Percentiles rank a stretch among this genome's conserved stretches.
These are phyloP conservation scores for Crossaster papposus DNA, from an alignment of 53 echinoderm and acorn worm genomes.

Conservation along the genomic window DNA sequence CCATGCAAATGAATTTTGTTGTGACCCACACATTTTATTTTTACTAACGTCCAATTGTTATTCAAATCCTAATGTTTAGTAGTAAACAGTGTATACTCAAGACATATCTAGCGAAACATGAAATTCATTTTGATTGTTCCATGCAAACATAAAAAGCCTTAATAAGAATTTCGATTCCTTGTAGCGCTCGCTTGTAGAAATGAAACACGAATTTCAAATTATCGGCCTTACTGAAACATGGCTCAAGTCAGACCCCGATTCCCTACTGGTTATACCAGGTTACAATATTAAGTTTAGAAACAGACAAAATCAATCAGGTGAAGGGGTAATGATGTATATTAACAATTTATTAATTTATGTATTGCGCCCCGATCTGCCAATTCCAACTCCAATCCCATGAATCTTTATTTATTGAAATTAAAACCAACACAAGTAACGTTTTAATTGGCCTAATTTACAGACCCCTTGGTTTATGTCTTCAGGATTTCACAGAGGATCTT, in stretches of 20 bases:
- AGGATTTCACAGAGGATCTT: too few species aligned
- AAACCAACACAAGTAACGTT: not conserved
- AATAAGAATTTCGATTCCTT: constrained; percentile 21
- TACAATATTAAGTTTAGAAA: constrained; percentile 36
- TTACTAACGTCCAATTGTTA: not conserved
- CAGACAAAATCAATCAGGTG: constrained; percentile 28
- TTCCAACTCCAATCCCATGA: constrained; percentile 20
- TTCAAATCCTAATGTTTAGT: not conserved
- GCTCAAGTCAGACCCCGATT: constrained; percentile 26
- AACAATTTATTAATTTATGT: constrained; percentile 17
- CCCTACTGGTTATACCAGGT: not conserved
- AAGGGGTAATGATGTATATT: constrained; percentile 30
- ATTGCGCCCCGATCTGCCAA: constrained; percentile 7
- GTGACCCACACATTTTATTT: not conserved
- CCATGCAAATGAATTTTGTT: not conserved
- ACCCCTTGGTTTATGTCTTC: constrained; percentile 6
- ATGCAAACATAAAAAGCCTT: constrained; percentile 16
- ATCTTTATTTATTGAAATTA: constrained; percentile 13
- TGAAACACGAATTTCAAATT: constrained; percentile 12
- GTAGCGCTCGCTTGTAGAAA: constrained; percentile 11
- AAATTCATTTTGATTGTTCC: constrained; percentile 14
- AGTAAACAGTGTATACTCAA: constrained; percentile 1
- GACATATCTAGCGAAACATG: not conserved
- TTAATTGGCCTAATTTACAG: not conserved
- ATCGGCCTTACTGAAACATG: constrained; percentile 45